Evolutionary conservation across 2,888 invertebrate genomes (phyloP).

Genomic region (Drosophila pegasa): DNA sequence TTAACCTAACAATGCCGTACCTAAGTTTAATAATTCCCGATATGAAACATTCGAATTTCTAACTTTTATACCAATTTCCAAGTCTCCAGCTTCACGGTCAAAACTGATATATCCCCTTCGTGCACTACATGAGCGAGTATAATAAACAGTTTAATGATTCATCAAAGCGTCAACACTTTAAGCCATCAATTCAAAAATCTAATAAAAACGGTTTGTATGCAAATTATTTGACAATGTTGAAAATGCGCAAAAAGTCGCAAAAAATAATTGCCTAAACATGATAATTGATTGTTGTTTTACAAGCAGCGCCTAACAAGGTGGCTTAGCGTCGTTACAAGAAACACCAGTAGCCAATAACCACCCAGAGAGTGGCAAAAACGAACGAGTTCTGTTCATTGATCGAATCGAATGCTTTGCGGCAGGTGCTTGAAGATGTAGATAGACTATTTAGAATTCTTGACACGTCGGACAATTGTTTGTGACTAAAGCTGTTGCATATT

Average conservation of each 20-base stretch:
- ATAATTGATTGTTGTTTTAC: slow-evolving; percentile 46
- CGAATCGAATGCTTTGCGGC: slow-evolving; percentile 19
- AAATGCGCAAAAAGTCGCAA: slow-evolving; percentile 21
- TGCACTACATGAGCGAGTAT: slow-evolving; percentile 3
- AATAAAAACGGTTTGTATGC: slow-evolving; percentile 25
- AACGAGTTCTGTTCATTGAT: slow-evolving; percentile 43
- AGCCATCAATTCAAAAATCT: slow-evolving; percentile 17
- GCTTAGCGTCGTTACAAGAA: slow-evolving; percentile 30
- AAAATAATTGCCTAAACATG: slow-evolving; percentile 47
- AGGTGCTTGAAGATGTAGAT: slow-evolving; percentile 51
- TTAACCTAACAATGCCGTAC: background rate
- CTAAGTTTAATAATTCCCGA: background rate
- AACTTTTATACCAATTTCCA: background rate
- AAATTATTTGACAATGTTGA: slow-evolving; percentile 28
- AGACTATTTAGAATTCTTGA: slow-evolving; percentile 23
- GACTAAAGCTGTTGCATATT: slow-evolving; percentile 35
- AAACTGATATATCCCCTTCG: background rate
- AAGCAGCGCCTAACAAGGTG: slow-evolving; percentile 19
- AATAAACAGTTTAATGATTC: slow-evolving; percentile 28
- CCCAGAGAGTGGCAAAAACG: slow-evolving; percentile 32
- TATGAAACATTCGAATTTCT: too few relatives aligned
- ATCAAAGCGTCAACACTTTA: slow-evolving; percentile 22
- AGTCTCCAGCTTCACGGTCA: background rate
- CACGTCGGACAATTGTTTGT: slow-evolving; percentile 54
- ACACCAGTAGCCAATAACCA: slow-evolving; percentile 38